These are phyloP conservation scores for Apteryx mantelli DNA, from an alignment of 2,113 vertebrate species.

Conservation along the genomic window DNA sequence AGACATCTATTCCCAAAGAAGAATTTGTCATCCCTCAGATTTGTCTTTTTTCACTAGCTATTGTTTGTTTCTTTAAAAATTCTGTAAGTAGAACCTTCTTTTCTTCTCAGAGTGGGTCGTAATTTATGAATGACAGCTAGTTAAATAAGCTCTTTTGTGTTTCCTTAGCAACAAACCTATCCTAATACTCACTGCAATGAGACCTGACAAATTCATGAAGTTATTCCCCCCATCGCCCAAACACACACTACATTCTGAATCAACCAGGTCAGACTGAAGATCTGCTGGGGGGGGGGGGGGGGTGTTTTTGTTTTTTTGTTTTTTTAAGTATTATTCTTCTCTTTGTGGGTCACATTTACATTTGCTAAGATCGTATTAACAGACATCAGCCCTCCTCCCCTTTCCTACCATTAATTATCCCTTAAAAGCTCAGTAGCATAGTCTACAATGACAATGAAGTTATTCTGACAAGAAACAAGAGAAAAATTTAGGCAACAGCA, in stretches of 20 bases:
- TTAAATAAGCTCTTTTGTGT: background rate
- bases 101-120: background rate
- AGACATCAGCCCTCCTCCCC: background rate
- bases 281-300: background rate
- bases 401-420: background rate
- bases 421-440: background rate
- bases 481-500: background rate
- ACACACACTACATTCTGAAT: background rate
- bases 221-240: background rate
- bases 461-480: background rate
- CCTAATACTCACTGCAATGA: background rate
- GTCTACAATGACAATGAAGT: background rate
- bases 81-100: background rate
- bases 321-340: background rate
- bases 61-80: background rate
- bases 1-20: background rate
- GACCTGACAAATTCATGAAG: background rate
- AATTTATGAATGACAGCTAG: background rate
- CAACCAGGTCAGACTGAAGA: background rate
- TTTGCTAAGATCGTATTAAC: background rate
- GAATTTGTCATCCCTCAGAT: background rate
- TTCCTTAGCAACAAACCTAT: conserved; percentile 29
- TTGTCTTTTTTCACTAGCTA: background rate
- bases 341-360: background rate
- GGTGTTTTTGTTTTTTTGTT: background rate